Conservation (phyloP, 2,113 vertebrate species). For the Alexandromys fortis region DNA sequence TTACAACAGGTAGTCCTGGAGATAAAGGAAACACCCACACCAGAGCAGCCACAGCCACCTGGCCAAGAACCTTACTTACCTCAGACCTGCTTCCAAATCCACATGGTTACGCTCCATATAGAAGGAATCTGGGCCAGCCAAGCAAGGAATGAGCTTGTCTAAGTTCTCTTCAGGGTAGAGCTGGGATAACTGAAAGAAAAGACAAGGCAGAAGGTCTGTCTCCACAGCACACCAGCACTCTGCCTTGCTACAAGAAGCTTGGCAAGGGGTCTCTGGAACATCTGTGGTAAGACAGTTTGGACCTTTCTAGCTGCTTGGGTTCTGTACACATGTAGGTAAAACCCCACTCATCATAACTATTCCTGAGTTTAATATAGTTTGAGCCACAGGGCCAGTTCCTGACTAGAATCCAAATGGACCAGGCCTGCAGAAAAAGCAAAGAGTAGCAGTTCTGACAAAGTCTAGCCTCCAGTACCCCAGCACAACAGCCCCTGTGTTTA, state of each 20-base stretch:
- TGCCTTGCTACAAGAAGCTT: not conserved
- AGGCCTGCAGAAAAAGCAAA: not conserved
- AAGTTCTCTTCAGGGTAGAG: conserved; percentile 89
- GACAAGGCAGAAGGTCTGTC: not conserved
- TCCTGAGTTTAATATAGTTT: not conserved
- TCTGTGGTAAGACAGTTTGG: not conserved
- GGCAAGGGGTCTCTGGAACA: too few species aligned
- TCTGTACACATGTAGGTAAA: not conserved
- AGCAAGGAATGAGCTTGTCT: conserved; percentile 89
- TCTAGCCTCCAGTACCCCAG: not conserved
- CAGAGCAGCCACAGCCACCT: not conserved
- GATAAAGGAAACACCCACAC: not conserved
- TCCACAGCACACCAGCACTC: not conserved
- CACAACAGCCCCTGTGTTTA: not conserved
- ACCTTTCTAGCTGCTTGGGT: not conserved
- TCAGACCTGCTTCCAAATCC: conserved; percentile 89
- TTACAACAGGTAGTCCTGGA: not conserved
- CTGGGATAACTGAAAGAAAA: conserved; percentile 86
- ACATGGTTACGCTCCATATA: conserved; percentile 88
- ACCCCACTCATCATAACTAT: accelerated
- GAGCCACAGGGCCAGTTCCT: not conserved
- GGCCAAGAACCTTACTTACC: conserved; percentile 87
- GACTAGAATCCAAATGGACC: not conserved
- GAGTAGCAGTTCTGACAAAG: not conserved
- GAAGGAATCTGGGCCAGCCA: conserved; percentile 87